Conservation (phyloP, 2,113 vertebrate genomes). For the Craseonycteris thonglongyai region DNA sequence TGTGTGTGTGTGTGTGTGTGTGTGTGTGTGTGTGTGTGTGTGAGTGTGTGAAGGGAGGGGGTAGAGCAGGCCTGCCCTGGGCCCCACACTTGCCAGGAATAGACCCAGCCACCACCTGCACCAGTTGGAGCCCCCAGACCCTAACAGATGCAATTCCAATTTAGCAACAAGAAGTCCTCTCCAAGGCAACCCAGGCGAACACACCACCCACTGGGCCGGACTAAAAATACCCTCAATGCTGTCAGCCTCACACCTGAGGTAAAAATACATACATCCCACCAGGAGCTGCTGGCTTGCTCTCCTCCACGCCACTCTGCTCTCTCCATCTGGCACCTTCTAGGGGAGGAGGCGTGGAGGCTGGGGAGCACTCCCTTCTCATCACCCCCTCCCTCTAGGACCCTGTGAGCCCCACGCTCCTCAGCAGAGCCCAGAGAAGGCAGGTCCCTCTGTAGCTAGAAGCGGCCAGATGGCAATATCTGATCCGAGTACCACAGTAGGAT, state of each 20-base stretch:
- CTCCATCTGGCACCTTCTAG: conserved; percentile 57
- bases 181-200: conserved; percentile 68
- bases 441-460: conserved; percentile 16
- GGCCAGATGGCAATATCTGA: conserved; percentile 23
- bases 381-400: neutral
- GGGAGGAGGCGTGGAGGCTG: neutral
- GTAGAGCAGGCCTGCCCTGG: neutral
- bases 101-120: conserved; percentile 32
- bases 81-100: neutral
- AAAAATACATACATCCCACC: conserved; percentile 68
- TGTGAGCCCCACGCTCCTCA: neutral
- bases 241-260: conserved; percentile 68
- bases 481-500: neutral
- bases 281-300: conserved; percentile 40
- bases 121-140: conserved; percentile 25
- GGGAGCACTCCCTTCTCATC: neutral
- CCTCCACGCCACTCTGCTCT: neutral
- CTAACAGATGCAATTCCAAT: conserved; percentile 58
- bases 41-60: neutral
- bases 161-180: conserved; percentile 66
- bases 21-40: neutral
- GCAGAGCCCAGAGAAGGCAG: neutral
- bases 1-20: neutral
- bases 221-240: conserved; percentile 68
- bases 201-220: conserved; percentile 67